Conservation (phyloP, 2,888 invertebrate genomes). For the Eupithecia vulgata region DNA sequence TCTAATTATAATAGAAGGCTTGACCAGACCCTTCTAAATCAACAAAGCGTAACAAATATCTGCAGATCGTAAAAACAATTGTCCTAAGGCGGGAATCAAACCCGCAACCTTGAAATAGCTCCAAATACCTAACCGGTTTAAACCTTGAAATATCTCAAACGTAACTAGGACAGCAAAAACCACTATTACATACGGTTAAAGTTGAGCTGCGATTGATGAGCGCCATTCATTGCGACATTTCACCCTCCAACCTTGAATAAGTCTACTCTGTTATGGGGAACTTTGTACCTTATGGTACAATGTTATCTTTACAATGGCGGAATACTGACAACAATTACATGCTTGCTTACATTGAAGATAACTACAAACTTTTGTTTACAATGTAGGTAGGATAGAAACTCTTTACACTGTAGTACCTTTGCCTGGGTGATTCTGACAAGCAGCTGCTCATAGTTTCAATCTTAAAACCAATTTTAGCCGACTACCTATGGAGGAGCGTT, state of each 20-base stretch:
- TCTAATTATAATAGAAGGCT: too few relatives aligned
- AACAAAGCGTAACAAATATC: too few relatives aligned
- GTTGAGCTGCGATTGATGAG: conserved; percentile 59
- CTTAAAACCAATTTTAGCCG: neutral
- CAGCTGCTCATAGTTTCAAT: neutral
- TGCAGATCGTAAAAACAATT: too few relatives aligned
- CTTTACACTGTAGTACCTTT: too few relatives aligned
- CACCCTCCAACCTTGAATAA: conserved; percentile 54
- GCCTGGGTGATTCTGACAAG: neutral
- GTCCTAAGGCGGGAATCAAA: too few relatives aligned
- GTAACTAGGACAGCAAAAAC: conserved; percentile 7
- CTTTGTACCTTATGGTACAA: neutral
- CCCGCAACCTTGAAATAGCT: too few relatives aligned
- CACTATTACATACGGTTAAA: conserved; percentile 34
- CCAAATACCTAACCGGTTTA: too few relatives aligned
- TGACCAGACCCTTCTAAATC: too few relatives aligned
- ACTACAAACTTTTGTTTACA: neutral
- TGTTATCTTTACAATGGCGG: conserved; percentile 4
- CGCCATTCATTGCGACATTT: conserved; percentile 49
- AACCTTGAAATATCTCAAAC: conserved; percentile 7
- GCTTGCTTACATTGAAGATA: neutral
- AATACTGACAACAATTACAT: neutral
- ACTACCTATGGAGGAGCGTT: too few relatives aligned
- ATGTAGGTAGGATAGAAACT: neutral
- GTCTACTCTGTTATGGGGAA: conserved; percentile 34